phyloP scores from a whole-genome alignment of 1,140 invertebrate genomes.

The Latrodectus geometricus region DNA sequence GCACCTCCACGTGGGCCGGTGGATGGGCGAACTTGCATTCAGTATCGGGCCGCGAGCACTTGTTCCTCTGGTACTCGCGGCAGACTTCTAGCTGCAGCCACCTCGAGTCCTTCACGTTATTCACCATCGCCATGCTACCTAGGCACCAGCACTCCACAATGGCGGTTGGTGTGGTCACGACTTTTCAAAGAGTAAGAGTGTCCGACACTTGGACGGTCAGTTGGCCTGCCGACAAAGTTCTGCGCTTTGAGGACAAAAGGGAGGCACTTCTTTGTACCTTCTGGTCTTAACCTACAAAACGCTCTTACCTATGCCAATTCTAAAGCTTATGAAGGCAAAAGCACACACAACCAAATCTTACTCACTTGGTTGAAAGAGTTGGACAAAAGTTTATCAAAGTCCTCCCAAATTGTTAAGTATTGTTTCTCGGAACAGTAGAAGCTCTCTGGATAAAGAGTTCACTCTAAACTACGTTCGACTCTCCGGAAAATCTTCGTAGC shows the following conservation, averaged over 20 bases:
- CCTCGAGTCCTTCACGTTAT: constrained; percentile 89
- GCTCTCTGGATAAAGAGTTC: not conserved
- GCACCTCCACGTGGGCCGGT: constrained; percentile 98
- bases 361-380: not conserved
- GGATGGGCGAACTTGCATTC: constrained; percentile 99
- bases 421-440: not conserved
- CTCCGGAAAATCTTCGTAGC: not conserved
- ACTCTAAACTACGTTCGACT: not conserved
- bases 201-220: constrained; percentile 11
- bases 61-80: constrained; percentile 99
- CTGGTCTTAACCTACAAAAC: not conserved
- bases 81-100: constrained; percentile 99
- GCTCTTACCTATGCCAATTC: not conserved
- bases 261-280: not conserved
- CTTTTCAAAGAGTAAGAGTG: not conserved
- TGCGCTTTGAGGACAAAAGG: not conserved
- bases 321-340: not conserved
- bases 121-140: constrained; percentile 84
- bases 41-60: constrained; percentile 97
- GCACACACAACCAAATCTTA: not conserved
- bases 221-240: not conserved
- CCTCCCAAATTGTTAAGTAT: not conserved
- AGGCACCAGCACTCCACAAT: constrained; percentile 38
- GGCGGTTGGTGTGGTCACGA: constrained; percentile 3
- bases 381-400: not conserved